A percentile compares a stretch with the other conserved stretches of the same genome.
These are phyloP conservation scores for Caenorhabditis angaria DNA, from an alignment of 2,888 invertebrate genomes.

Conservation along the genomic window DNA sequence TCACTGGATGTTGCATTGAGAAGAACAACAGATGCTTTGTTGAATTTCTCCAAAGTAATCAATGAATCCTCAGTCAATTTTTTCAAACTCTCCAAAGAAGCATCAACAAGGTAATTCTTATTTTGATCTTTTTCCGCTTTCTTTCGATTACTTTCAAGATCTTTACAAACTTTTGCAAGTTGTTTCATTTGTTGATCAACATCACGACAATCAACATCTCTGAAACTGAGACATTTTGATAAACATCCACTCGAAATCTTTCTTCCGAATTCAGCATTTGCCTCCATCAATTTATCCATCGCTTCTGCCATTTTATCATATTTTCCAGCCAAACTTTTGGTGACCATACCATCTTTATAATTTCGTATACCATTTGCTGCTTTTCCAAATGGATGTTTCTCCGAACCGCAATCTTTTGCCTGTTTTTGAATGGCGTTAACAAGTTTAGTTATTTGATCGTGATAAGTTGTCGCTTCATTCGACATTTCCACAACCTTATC, in stretches of 20 bases:
- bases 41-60: background rate
- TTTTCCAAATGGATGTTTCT: conserved; percentile 8
- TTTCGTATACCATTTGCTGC: background rate
- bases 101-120: background rate
- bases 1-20: background rate
- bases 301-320: background rate
- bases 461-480: background rate
- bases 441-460: background rate
- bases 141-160: background rate
- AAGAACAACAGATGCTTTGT: background rate
- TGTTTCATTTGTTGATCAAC: conserved; percentile 6
- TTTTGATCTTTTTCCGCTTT: background rate
- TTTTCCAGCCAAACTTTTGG: background rate
- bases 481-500: background rate
- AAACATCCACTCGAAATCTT: background rate
- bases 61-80: background rate
- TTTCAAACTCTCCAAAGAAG: conserved; percentile 2
- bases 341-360: background rate
- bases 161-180: background rate
- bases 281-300: background rate
- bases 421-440: background rate
- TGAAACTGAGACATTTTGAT: background rate
- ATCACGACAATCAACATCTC: background rate
- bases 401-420: background rate
- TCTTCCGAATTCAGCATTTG: background rate